A percentile compares a stretch with the other conserved stretches of the same genome.
Evolutionary conservation across 1,140 invertebrate genomes (phyloP).

Genomic region (Bicyclus anynana): DNA sequence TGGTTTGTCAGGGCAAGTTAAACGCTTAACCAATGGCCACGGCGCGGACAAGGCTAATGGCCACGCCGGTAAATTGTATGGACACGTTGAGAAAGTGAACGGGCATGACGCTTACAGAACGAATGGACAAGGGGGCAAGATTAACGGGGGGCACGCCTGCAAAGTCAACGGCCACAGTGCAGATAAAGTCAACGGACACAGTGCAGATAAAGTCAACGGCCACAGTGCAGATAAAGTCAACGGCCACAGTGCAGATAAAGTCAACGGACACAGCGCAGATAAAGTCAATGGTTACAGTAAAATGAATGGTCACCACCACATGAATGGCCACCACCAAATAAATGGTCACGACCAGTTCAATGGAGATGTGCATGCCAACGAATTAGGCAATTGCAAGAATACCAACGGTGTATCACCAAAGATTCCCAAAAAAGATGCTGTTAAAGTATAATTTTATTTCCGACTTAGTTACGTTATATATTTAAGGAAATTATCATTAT

Average conservation of each 20-base stretch:
- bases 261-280: conserved; percentile 23
- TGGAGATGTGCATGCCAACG: conserved; percentile 24
- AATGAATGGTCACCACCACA: conserved; percentile 21
- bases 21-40: conserved; percentile 48
- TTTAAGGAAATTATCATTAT: conserved; percentile 24
- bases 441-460: conserved; percentile 48
- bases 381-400: conserved; percentile 38
- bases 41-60: conserved; percentile 39
- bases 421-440: conserved; percentile 63
- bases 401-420: conserved; percentile 56
- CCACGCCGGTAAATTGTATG: conserved; percentile 36
- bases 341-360: conserved; percentile 11
- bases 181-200: conserved; percentile 22
- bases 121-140: conserved; percentile 30
- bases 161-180: conserved; percentile 19
- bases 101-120: conserved; percentile 34
- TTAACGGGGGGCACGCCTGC: conserved; percentile 24
- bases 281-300: conserved; percentile 27
- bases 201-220: conserved; percentile 24
- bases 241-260: conserved; percentile 22
- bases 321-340: conserved; percentile 6
- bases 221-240: conserved; percentile 23
- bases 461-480: conserved; percentile 32
- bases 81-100: conserved; percentile 38
- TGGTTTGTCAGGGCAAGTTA: conserved; percentile 62